Evolutionary conservation across 2,888 invertebrate genomes (phyloP), one percentile per base, ranked within the genome.

Genomic region (Suillia variegata): DNA sequence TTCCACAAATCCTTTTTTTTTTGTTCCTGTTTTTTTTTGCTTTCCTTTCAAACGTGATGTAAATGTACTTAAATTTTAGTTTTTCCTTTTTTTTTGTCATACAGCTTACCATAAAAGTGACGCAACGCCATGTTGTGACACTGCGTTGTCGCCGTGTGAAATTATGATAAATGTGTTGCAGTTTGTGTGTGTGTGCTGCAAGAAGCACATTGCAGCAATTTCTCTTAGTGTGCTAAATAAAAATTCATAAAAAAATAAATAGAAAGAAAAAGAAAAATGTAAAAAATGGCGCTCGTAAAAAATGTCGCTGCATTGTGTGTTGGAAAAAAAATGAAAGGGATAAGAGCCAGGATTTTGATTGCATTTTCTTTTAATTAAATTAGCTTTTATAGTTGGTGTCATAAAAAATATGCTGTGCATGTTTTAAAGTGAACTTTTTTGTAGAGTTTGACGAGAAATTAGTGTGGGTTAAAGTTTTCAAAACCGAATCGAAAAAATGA

Each of bases 341-440:
- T 68, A 33, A 55, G 48, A 20, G 33, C 13, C 69, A 68, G 70
- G 65, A 72, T 73, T 74, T 72, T 72, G 65, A 72, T 72, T 73
- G 71, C 71, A 69, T 73, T 73, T 72, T 74, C 71, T 70, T 72
- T 72, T 72, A 72, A 72, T 72, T 72, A 74, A 72, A 72, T 72
- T 72, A 72, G 74, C 71, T 72, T 69, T 68, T 73, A 69, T 70
- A 73, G 45, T 45, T 45, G 17, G 20, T n/a, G n/a, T n/a, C n/a
- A n/a, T n/a, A n/a, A n/a, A n/a, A n/a, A n/a, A n/a, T n/a, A n/a
- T n/a, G n/a, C n/a, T n/a, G n/a, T n/a, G n/a, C n/a, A n/a, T n/a
- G n/a, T n/a, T n/a, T n/a, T n/a, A n/a, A n/a, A n/a, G n/a, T n/a
- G n/a, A n/a, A n/a, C n/a, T n/a, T n/a, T n/a, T n/a, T n/a, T n/a